Percentiles rank a stretch among this genome's conserved stretches.
These are phyloP conservation scores for Protobothrops flavoviridis DNA, from an alignment of 2,113 vertebrate genomes.

Conservation along the genomic window DNA sequence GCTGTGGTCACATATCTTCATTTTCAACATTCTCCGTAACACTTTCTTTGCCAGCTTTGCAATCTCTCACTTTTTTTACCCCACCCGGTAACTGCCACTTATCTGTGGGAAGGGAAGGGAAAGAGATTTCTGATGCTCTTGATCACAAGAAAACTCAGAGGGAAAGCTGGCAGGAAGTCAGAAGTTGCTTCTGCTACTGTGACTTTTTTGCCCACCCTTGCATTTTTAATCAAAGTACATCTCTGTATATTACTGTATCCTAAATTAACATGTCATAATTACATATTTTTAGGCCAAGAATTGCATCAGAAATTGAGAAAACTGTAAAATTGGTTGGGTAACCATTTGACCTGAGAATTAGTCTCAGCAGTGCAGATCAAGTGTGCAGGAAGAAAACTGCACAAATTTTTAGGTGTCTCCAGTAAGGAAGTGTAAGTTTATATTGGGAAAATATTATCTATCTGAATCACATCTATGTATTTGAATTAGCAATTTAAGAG, in stretches of 20 bases:
- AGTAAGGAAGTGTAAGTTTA: neutral
- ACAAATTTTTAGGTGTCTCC: neutral
- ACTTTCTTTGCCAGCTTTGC: no score
- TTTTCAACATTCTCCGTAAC: no score
- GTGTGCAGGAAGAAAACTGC: neutral
- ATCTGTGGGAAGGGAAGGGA: no score
- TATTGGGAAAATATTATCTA: neutral
- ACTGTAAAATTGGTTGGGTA: neutral
- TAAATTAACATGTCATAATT: neutral
- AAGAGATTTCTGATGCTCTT: no score
- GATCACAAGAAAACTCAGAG: no score
- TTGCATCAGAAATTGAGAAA: neutral
- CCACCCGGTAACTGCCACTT: no score
- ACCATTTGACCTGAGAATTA: neutral
- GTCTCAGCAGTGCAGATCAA: neutral
- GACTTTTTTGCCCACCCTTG: no score
- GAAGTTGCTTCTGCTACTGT: no score
- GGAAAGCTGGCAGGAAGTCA: no score
- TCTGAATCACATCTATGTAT: neutral
- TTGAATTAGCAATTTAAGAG: neutral
- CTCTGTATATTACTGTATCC: neutral
- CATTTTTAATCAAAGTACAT: neutral
- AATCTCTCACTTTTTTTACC: no score
- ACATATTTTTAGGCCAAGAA: neutral
- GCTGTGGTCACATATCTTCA: no score